These are phyloP conservation scores for Rhyzopertha dominica DNA, from an alignment of 1,140 invertebrate genomes.

Conservation along the genomic window DNA sequence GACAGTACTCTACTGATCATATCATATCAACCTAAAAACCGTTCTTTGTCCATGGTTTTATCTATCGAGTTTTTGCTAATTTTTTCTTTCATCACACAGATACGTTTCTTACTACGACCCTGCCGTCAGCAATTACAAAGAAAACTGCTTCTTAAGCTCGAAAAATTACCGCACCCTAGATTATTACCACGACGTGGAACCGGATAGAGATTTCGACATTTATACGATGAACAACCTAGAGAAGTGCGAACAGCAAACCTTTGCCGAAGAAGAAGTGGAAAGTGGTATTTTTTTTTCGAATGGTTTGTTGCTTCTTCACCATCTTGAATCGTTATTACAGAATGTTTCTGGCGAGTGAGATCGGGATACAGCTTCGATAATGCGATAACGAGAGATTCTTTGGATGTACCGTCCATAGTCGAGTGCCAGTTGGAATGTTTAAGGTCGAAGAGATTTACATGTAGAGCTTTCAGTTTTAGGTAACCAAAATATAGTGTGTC, in stretches of 20 bases:
- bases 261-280: conserved; percentile 39
- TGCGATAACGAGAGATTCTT: conserved; percentile 55
- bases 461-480: conserved; percentile 71
- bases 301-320: conserved; percentile 6
- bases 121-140: no score
- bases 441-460: conserved; percentile 61
- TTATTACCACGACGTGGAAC: conserved; percentile 66
- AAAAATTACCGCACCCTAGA: conserved; percentile 60
- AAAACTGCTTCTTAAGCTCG: conserved; percentile 73
- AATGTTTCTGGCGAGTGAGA: conserved; percentile 74
- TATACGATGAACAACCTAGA: conserved; percentile 60
- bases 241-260: conserved; percentile 27
- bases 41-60: no score
- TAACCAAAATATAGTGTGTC: no score
- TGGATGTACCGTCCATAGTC: conserved; percentile 61
- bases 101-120: no score
- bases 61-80: no score
- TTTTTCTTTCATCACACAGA: no score
- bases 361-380: conserved; percentile 63
- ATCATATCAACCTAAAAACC: no score
- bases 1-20: no score
- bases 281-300: conserved; percentile 16
- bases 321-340: conserved; percentile 46
- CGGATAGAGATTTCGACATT: conserved; percentile 72
- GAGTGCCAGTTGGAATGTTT: conserved; percentile 73